phyloP scores from a whole-genome alignment of 2,888 invertebrate species.

The Phytoseiulus persimilis region DNA sequence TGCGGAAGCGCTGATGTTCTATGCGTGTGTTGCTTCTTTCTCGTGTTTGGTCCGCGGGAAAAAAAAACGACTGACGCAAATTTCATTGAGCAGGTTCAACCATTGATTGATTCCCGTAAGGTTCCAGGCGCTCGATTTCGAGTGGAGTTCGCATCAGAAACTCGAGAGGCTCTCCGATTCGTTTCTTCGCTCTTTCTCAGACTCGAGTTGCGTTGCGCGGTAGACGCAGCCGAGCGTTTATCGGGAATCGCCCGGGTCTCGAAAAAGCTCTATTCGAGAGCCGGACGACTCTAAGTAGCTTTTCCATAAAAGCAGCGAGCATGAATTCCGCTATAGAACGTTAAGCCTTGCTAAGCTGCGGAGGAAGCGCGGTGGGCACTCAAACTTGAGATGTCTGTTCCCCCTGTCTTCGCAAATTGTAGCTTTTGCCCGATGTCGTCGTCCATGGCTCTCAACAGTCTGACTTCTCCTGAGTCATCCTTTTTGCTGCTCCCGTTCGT shows the following conservation, averaged over 20 bases:
- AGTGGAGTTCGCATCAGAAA: too few species aligned
- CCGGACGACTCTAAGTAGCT: background rate
- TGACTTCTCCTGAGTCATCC: background rate
- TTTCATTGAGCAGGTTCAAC: too few species aligned
- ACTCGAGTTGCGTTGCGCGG: background rate
- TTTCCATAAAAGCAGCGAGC: background rate
- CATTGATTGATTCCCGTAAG: too few species aligned
- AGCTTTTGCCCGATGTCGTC: background rate
- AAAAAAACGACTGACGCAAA: too few species aligned
- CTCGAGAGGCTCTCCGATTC: too few species aligned
- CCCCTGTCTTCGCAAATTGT: background rate
- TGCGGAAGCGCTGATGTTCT: too few species aligned
- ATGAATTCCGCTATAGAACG: background rate
- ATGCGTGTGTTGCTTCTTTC: too few species aligned
- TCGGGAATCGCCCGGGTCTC: background rate
- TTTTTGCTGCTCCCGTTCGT: background rate
- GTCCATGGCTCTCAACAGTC: background rate
- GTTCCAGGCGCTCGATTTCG: too few species aligned
- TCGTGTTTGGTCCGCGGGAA: too few species aligned
- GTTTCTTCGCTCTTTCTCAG: too few species aligned
- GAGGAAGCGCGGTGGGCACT: background rate
- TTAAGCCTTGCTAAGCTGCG: background rate
- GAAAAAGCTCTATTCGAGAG: background rate
- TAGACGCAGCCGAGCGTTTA: background rate
- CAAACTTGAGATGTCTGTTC: background rate